Evolutionary conservation across 2,797 vertebrate species (phyloP).

Genomic region (Chelon labrosus): DNA sequence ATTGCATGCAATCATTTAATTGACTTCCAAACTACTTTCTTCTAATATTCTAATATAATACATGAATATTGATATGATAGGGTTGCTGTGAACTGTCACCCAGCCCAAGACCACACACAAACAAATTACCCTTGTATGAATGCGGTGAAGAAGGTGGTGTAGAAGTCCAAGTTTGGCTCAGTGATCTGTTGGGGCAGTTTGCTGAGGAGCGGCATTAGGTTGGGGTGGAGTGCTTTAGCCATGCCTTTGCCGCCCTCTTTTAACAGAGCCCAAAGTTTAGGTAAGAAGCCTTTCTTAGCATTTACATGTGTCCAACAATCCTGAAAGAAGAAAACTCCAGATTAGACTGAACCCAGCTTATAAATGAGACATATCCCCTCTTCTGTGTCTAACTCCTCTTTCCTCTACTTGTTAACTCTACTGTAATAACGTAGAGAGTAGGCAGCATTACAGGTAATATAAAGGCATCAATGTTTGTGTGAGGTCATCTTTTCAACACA

Average conservation of each 20-base stretch:
- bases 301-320: slow-evolving; percentile 96
- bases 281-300: slow-evolving; percentile 92
- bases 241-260: slow-evolving; percentile 93
- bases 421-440: not conserved
- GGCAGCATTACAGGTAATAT: not conserved
- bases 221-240: slow-evolving; percentile 91
- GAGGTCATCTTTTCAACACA: slow-evolving; percentile 1
- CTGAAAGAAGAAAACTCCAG: slow-evolving; percentile 70
- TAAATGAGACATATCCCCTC: not conserved
- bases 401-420: not conserved
- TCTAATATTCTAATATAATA: not conserved
- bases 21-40: too few relatives aligned
- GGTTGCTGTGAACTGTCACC: not conserved
- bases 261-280: slow-evolving; percentile 92
- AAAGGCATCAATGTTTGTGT: not conserved
- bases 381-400: not conserved
- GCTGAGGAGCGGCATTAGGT: slow-evolving; percentile 95
- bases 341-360: not conserved
- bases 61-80: not conserved
- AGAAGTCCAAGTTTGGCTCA: slow-evolving; percentile 90
- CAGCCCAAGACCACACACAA: not conserved
- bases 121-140: slow-evolving; percentile 89
- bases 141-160: slow-evolving; percentile 89
- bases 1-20: not conserved
- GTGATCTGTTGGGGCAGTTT: slow-evolving; percentile 88